These are phyloP conservation scores for Oriolus oriolus DNA, from an alignment of 2,113 vertebrate genomes.

Conservation along the genomic window DNA sequence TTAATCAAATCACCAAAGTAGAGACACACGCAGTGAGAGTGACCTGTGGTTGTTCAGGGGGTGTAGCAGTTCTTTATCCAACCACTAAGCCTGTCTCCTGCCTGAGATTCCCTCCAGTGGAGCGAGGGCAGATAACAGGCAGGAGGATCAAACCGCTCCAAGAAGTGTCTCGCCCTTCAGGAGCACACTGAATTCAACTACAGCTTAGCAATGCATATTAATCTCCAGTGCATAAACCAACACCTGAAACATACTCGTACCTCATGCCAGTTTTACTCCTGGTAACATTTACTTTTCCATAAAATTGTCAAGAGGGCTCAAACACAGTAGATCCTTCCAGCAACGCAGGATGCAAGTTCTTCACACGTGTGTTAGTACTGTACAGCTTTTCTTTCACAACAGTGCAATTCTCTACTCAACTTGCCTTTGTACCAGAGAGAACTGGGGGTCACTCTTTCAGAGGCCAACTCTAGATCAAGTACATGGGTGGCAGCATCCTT, in stretches of 20 bases:
- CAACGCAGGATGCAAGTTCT: background rate
- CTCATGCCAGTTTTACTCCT: background rate
- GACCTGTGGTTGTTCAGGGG: background rate
- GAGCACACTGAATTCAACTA: background rate
- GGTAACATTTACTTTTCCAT: background rate
- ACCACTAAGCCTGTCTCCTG: background rate
- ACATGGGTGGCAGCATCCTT: background rate
- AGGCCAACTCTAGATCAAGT: background rate
- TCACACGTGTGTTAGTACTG: background rate
- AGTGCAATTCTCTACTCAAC: background rate
- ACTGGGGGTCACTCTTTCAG: background rate
- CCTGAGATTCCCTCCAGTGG: background rate
- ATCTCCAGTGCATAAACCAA: constrained; percentile 22
- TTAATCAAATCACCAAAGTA: background rate
- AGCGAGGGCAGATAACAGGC: background rate
- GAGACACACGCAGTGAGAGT: background rate
- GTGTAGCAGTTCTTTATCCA: background rate
- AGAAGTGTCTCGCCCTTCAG: background rate
- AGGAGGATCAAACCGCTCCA: background rate
- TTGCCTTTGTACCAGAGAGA: background rate
- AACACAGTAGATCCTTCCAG: background rate
- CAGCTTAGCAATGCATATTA: background rate
- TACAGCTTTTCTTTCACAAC: background rate
- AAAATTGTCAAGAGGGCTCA: background rate
- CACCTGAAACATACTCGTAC: background rate